A percentile compares a stretch with the other conserved stretches of the same genome.
phyloP scores from a whole-genome alignment of 1,140 invertebrate species.

The Idris sp. region DNA sequence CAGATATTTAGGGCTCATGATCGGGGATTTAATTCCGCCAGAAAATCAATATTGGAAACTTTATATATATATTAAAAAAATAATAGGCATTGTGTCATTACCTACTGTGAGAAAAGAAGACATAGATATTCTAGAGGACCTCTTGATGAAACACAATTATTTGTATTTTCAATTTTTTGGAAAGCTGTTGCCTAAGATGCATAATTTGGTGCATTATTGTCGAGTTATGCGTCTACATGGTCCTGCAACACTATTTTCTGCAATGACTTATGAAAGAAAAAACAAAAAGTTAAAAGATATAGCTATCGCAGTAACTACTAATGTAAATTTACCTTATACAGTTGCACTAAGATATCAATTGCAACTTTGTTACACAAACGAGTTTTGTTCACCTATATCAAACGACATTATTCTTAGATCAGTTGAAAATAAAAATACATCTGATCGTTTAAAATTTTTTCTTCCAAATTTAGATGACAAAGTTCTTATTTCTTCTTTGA shows the following conservation, averaged over 20 bases:
- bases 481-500: not conserved
- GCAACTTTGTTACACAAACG: no score
- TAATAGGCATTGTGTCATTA: slow-evolving; percentile 16
- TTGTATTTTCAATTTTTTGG: slow-evolving; percentile 28
- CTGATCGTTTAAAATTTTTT: not conserved
- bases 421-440: not conserved
- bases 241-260: no score
- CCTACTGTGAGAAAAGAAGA: slow-evolving; percentile 11
- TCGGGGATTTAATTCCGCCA: slow-evolving; percentile 8
- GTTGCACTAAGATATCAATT: no score
- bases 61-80: slow-evolving; percentile 13
- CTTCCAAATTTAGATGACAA: not conserved
- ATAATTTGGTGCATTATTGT: no score
- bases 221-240: no score
- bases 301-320: no score
- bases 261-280: no score
- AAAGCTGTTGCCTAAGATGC: not conserved
- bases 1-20: slow-evolving; percentile 11
- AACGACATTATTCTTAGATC: not conserved
- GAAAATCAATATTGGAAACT: slow-evolving; percentile 23
- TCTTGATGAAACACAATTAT: slow-evolving; percentile 13
- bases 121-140: not conserved
- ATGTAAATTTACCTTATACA: no score
- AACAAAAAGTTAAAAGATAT: no score
- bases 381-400: no score